Evolutionary conservation across 2,888 invertebrate genomes (phyloP).

Genomic region (Matsumyia berberina): DNA sequence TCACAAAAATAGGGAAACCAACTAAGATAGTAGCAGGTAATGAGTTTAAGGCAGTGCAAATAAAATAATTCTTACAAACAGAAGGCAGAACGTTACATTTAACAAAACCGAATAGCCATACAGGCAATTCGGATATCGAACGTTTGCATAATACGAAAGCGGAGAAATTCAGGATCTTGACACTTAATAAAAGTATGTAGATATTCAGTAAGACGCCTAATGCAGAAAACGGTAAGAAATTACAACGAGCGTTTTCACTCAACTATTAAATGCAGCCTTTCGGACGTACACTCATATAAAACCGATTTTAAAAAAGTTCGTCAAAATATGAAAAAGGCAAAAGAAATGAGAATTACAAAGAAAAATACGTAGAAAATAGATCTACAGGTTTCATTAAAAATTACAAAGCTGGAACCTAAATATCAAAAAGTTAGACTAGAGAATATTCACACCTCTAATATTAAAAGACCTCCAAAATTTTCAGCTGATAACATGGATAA

Average conservation of each 20-base stretch:
- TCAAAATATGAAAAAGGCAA: background rate
- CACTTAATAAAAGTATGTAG: background rate
- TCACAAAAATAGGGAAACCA: slow-evolving; percentile 7
- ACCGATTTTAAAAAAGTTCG: background rate
- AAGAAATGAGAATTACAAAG: background rate
- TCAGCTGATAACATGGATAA: background rate
- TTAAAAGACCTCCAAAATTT: background rate
- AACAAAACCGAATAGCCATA: slow-evolving; percentile 1
- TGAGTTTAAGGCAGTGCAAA: slow-evolving; percentile 14
- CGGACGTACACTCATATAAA: background rate
- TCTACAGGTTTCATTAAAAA: background rate
- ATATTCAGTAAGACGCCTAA: background rate
- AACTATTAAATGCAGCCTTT: background rate
- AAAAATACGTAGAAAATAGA: background rate
- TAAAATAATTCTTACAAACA: slow-evolving; percentile 2
- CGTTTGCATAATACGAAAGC: background rate
- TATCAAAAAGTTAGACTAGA: background rate
- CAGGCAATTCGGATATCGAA: background rate
- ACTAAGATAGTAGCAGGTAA: slow-evolving; percentile 8
- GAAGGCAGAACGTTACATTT: background rate
- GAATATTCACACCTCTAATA: background rate
- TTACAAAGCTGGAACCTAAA: background rate
- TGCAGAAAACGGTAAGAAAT: background rate
- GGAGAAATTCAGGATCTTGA: slow-evolving; percentile 10
- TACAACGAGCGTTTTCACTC: slow-evolving; percentile 7